Base-by-base conservation (phyloP, 2,888 invertebrate species). In the Chloromyia formosa region DNA sequence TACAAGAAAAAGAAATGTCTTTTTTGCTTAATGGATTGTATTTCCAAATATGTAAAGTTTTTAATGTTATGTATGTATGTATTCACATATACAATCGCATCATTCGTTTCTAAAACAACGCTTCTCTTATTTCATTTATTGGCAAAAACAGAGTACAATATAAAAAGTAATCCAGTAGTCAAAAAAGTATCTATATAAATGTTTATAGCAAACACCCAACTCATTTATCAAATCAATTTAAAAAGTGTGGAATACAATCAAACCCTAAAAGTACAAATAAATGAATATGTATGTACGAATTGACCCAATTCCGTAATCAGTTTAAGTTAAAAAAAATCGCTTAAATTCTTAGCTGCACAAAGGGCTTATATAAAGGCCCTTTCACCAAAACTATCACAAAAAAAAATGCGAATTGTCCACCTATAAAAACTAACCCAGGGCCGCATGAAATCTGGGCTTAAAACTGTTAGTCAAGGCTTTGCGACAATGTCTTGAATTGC, bases 301-400 rank as follows among this genome's bases (percentile, higher is more conserved):
- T 42, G 42, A 42, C 42, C 42, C 42, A 42, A 42, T 42, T 42
- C 42, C 5, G 42, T 42, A 42, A 9, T 42, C 42, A 42, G 42
- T 5, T 42, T 12, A 9, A 42, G 7, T 5, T 9, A n/a, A 4
- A 54, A 54, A 54, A 54, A 54, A n/a, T 54, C 54, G 54, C 54
- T 54, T 10, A 54, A n/a, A 10, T n/a, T 20, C 18, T 58, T 18
- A 10, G 12, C 12, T 22, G 20, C 22, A 58, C 22, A 12, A 16
- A 58, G 58, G 58, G 58, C 58, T 58, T 58, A 58, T 22, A 22
- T 4, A 58, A 58, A 58, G 22, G 20, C 58, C 58, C 58, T 58
- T 58, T 58, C 58, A 58, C 58, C 22, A 20, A 20, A n/a, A 58
- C 58, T 18, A 22, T 12, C 58, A 9, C 16, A 9, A 1, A 20